These are phyloP conservation scores for Monochamus saltuarius DNA, from an alignment of 1,140 invertebrate species.

Conservation along the genomic window DNA sequence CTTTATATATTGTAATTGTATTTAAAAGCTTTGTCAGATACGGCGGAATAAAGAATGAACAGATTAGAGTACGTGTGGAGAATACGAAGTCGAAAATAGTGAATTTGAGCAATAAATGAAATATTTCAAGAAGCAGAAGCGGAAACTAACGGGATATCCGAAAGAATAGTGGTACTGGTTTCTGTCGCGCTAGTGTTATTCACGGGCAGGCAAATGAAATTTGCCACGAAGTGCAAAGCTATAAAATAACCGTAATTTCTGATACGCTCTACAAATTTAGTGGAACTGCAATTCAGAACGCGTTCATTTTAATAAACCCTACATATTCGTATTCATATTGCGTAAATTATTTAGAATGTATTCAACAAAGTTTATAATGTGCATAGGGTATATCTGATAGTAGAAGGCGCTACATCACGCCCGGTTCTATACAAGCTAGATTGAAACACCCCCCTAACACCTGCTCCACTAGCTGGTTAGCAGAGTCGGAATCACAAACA, in stretches of 20 bases:
- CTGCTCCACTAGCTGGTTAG: constrained; percentile 8
- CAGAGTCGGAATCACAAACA: neutral
- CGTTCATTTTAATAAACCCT: constrained; percentile 47
- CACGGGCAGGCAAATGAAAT: constrained; percentile 41
- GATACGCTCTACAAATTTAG: constrained; percentile 48
- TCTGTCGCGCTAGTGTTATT: constrained; percentile 15
- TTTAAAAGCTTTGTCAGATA: no score
- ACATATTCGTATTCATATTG: constrained; percentile 52
- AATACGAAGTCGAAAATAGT: no score
- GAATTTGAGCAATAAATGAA: no score
- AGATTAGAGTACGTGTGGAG: no score
- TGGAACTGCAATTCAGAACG: constrained; percentile 43
- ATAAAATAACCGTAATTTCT: constrained; percentile 50
- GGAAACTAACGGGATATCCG: no score
- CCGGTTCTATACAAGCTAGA: constrained; percentile 7
- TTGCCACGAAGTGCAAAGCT: constrained; percentile 45
- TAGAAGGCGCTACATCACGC: constrained; percentile 40
- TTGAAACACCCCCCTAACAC: constrained; percentile 1
- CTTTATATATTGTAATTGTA: no score
- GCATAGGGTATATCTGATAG: constrained; percentile 43
- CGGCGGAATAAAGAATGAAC: no score
- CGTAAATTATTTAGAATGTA: constrained; percentile 52
- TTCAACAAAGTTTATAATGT: constrained; percentile 49
- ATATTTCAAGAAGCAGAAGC: no score
- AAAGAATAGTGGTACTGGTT: constrained; percentile 7